Evolutionary conservation across 2,113 vertebrate genomes (phyloP), one percentile per base, ranked within the genome.

Genomic region (Hydrochoerus hydrochaeris): DNA sequence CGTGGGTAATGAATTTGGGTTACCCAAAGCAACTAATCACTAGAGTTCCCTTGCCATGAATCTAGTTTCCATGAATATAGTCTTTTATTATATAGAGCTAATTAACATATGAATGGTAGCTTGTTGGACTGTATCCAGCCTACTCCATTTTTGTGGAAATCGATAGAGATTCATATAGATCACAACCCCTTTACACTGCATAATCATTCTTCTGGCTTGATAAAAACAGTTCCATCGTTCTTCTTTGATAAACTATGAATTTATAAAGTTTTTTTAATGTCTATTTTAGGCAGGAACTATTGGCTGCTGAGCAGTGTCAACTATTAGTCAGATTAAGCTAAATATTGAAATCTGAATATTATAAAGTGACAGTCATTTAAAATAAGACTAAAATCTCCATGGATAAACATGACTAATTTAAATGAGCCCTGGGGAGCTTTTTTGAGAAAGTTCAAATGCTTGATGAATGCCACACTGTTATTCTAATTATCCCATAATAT

Each of bases 401-500:
- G 88, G 87, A 93, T 96, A 95, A 90, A 96, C 77, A 92, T 87
- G 88, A 81, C 95, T 95, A 92, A 95, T 95, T 93, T 97, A 96
- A 97, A 93, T 63, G 57, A 97, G 44, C 96, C 75, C 88, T n/a
- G n/a, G 82, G 85, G 88, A 90, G 88, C 46, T 94, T 96, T 97
- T 97, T 77, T 90, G 81, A 95, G 91, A 86, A 97, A 95, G 94
- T 97, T 94, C 85, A 97, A 97, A 96, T 94, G 78, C 65, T 78
- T 97, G 78, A 91, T 97, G 94, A 95, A 95, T 80, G 83, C 52
- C 13, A 3, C 69, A 91, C 89, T 95, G 88, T 97, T 95, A 94
- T 90, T 96, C 82, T 97, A 97, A 97, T 98, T 97, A 96, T 95
- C 94, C 87, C 69, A 94, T 98, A 98, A 98, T 91, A 98, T 90